Conservation (phyloP, 2,888 invertebrate species). For the Leptopilina myrica region DNA sequence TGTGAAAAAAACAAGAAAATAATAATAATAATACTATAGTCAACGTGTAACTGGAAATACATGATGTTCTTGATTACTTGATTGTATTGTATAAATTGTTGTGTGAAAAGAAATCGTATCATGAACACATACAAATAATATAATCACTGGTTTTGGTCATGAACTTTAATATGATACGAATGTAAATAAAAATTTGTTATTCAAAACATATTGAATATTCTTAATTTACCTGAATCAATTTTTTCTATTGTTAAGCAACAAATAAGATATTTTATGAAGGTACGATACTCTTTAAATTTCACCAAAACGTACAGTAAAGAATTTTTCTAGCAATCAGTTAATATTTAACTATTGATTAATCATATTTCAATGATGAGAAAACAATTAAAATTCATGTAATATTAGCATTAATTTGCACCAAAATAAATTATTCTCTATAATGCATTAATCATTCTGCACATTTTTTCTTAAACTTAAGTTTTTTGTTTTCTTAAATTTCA, state of each 20-base stretch:
- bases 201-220: slow-evolving; percentile 58
- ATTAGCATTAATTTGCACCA: too few species aligned
- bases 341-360: too few species aligned
- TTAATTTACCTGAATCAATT: neutral
- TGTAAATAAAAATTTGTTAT: slow-evolving; percentile 75
- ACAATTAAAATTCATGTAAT: too few species aligned
- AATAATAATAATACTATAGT: slow-evolving; percentile 30
- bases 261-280: neutral
- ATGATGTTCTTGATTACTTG: slow-evolving; percentile 27
- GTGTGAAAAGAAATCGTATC: slow-evolving; percentile 23
- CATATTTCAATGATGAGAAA: too few species aligned
- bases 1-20: slow-evolving; percentile 23
- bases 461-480: too few species aligned
- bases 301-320: too few species aligned
- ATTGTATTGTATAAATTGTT: slow-evolving; percentile 21
- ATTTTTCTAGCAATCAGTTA: too few species aligned
- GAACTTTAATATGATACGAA: slow-evolving; percentile 65
- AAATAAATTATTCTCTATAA: too few species aligned
- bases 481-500: too few species aligned
- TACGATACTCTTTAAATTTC: too few species aligned
- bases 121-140: slow-evolving; percentile 26
- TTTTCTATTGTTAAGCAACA: neutral
- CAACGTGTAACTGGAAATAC: slow-evolving; percentile 44
- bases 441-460: too few species aligned
- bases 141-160: slow-evolving; percentile 65